These are phyloP conservation scores for Hyles lineata DNA, from an alignment of 2,888 invertebrate genomes.

Conservation along the genomic window DNA sequence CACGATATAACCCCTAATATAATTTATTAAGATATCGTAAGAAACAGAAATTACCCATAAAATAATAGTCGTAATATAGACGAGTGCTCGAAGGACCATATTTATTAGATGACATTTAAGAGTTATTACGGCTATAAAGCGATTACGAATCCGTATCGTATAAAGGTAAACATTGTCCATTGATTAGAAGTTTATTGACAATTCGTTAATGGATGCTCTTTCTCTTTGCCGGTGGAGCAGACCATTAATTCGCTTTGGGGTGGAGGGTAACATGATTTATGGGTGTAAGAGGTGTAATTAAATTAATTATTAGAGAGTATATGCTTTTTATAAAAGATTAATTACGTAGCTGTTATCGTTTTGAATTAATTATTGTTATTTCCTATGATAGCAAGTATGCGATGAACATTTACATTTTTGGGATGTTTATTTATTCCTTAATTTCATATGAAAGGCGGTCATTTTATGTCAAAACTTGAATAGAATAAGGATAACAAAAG, in stretches of 20 bases:
- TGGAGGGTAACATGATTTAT: neutral
- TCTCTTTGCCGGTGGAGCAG: slow-evolving; percentile 1
- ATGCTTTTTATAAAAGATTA: too few relatives aligned
- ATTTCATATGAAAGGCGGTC: too few relatives aligned
- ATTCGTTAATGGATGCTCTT: slow-evolving; percentile 15
- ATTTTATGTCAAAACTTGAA: too few relatives aligned
- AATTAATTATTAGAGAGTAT: neutral
- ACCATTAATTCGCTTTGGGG: neutral
- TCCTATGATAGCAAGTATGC: too few relatives aligned
- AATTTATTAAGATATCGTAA: too few relatives aligned
- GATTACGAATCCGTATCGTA: slow-evolving; percentile 18
- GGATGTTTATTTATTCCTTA: too few relatives aligned
- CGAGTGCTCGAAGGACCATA: slow-evolving; percentile 14
- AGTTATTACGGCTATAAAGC: slow-evolving; percentile 19
- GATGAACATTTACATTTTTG: too few relatives aligned
- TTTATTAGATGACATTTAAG: slow-evolving; percentile 1
- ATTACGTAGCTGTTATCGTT: too few relatives aligned
- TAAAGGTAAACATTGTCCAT: slow-evolving; percentile 13
- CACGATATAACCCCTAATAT: too few relatives aligned
- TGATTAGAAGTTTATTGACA: slow-evolving; percentile 21
- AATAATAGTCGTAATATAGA: neutral
- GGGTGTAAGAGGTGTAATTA: neutral
- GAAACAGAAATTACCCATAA: neutral
- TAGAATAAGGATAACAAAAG: too few relatives aligned
- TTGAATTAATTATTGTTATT: too few relatives aligned